These are phyloP conservation scores for Sphaeridia pumilis DNA, from an alignment of 2,888 invertebrate species.

Conservation along the genomic window DNA sequence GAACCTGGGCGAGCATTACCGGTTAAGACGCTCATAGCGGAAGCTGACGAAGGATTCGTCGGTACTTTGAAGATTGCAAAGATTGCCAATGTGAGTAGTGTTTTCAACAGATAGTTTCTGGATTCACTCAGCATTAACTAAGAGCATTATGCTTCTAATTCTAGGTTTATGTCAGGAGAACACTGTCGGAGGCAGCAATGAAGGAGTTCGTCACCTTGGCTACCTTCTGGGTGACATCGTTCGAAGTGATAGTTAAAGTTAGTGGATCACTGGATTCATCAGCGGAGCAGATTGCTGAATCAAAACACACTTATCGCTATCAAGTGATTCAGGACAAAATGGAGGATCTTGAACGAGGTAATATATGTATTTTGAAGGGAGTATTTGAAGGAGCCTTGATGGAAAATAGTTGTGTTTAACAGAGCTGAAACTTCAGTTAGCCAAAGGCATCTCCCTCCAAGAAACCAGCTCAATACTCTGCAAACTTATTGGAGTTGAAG, in stretches of 20 bases:
- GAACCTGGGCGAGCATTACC: too few species aligned
- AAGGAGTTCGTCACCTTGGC: background rate
- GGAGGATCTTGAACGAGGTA: too few species aligned
- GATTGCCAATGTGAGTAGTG: background rate
- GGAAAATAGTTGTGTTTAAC: background rate
- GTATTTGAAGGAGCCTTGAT: too few species aligned
- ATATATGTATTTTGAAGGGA: conserved; percentile 4
- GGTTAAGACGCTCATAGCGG: too few species aligned
- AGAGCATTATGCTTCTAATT: too few species aligned
- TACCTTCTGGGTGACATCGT: background rate
- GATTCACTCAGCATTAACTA: too few species aligned
- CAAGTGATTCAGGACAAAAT: too few species aligned
- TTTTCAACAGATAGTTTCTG: too few species aligned
- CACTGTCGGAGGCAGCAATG: background rate
- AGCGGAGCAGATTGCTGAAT: too few species aligned
- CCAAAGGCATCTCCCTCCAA: conserved; percentile 15
- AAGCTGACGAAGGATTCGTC: too few species aligned
- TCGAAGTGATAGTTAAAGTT: background rate
- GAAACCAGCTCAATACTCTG: conserved; percentile 17
- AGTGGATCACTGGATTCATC: too few species aligned
- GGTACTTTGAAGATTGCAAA: background rate
- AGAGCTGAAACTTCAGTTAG: background rate
- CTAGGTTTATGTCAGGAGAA: background rate
- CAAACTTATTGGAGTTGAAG: conserved; percentile 11
- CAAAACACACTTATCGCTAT: too few species aligned